phyloP scores from a whole-genome alignment of 2,797 vertebrate species.

The Zalophus californianus region DNA sequence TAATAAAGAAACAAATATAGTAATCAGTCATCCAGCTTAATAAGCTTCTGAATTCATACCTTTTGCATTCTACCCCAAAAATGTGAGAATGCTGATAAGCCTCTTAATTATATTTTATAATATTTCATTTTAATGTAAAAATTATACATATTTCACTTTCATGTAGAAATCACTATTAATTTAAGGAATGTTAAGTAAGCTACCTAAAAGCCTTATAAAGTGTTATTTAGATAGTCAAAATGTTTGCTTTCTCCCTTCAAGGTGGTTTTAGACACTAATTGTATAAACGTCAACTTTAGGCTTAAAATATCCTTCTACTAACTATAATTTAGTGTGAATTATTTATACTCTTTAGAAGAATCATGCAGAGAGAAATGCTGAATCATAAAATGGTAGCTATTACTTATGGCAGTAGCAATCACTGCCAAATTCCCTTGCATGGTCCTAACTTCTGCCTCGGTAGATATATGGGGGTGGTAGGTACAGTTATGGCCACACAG shows the following conservation, averaged over 20 bases:
- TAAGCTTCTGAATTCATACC: slow-evolving; percentile 62
- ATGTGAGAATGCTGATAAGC: slow-evolving; percentile 56
- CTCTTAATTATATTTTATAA: slow-evolving; percentile 69
- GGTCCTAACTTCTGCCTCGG: not conserved
- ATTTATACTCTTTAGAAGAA: slow-evolving; percentile 80
- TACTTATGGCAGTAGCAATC: not conserved
- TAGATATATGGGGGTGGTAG: not conserved
- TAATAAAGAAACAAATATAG: slow-evolving; percentile 63
- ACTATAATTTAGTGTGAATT: slow-evolving; percentile 75
- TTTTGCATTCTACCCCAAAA: not conserved
- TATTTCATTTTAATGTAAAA: slow-evolving; percentile 69
- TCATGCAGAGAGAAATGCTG: slow-evolving; percentile 34
- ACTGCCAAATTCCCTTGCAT: not conserved
- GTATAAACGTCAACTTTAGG: slow-evolving; percentile 63
- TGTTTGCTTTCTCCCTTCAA: slow-evolving; percentile 65
- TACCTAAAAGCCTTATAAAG: slow-evolving; percentile 48
- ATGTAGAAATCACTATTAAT: slow-evolving; percentile 55
- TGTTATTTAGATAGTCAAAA: slow-evolving; percentile 69
- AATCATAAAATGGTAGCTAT: slow-evolving; percentile 46
- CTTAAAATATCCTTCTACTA: slow-evolving; percentile 77
- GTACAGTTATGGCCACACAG: not conserved
- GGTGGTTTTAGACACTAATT: slow-evolving; percentile 66
- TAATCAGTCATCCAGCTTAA: slow-evolving; percentile 59
- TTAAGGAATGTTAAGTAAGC: slow-evolving; percentile 40
- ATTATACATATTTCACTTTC: slow-evolving; percentile 64